A percentile compares a stretch with the other conserved stretches of the same genome.
These are phyloP conservation scores for Rhysida immarginata DNA, from an alignment of 1,140 invertebrate genomes.

Conservation along the genomic window DNA sequence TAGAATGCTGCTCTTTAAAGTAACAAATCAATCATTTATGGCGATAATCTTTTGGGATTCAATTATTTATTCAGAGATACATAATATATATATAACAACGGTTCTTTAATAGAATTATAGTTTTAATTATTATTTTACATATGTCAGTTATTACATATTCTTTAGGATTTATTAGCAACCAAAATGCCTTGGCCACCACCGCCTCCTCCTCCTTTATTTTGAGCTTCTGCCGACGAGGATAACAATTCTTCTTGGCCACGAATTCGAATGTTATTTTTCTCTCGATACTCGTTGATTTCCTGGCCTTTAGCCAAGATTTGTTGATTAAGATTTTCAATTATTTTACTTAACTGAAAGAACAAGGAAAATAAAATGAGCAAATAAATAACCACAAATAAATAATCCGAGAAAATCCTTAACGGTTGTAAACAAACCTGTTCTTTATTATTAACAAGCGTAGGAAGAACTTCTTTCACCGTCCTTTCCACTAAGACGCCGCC, in stretches of 20 bases:
- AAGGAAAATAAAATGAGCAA: constrained; percentile 16
- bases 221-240: constrained; percentile 7
- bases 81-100: too few relatives aligned
- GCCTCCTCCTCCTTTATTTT: constrained; percentile 12
- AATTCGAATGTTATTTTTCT: constrained; percentile 65
- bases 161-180: constrained; percentile 17
- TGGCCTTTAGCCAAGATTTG: constrained; percentile 70
- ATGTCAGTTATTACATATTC: too few relatives aligned
- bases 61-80: too few relatives aligned
- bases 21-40: too few relatives aligned
- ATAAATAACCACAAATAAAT: too few relatives aligned
- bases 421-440: constrained; percentile 50
- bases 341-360: constrained; percentile 47
- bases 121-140: too few relatives aligned
- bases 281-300: constrained; percentile 86
- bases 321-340: constrained; percentile 58
- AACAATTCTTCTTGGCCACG: constrained; percentile 28
- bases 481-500: constrained; percentile 85
- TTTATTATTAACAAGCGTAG: constrained; percentile 61
- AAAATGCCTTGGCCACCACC: constrained; percentile 16
- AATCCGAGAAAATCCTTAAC: too few relatives aligned
- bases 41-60: too few relatives aligned
- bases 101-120: too few relatives aligned
- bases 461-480: constrained; percentile 79
- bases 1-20: too few relatives aligned